Percentiles rank a stretch among this genome's conserved stretches.
Conservation (phyloP, 1,140 invertebrate genomes). For the Colletes latitarsis region DNA sequence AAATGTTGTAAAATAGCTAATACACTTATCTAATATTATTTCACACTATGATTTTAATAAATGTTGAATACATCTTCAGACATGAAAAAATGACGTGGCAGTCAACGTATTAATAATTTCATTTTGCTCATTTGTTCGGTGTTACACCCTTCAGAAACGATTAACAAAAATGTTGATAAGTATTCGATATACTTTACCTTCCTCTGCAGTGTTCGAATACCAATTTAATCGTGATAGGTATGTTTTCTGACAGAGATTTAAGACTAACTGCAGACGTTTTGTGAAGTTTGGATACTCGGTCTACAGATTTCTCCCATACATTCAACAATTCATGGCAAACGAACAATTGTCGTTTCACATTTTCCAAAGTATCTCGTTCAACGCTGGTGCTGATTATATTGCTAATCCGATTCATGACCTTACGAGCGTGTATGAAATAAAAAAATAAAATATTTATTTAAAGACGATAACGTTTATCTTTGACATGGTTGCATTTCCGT, state of each 20-base stretch:
- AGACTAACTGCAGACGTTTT: slow-evolving; percentile 58
- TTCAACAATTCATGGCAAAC: slow-evolving; percentile 61
- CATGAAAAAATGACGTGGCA: too few species aligned
- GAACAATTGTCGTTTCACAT: slow-evolving; percentile 59
- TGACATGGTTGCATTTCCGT: too few species aligned
- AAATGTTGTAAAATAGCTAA: too few species aligned
- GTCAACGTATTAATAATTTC: background rate
- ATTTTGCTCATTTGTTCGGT: too few species aligned
- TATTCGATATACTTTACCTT: slow-evolving; percentile 60
- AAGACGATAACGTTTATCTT: too few species aligned
- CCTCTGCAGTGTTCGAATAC: slow-evolving; percentile 69
- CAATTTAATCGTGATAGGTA: slow-evolving; percentile 59
- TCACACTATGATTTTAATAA: too few species aligned
- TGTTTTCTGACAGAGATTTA: slow-evolving; percentile 55
- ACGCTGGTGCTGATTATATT: slow-evolving; percentile 18
- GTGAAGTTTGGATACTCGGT: slow-evolving; percentile 55
- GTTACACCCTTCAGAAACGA: background rate
- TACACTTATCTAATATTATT: too few species aligned
- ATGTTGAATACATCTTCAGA: too few species aligned
- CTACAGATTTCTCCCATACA: slow-evolving; percentile 69
- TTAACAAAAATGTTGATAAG: background rate
- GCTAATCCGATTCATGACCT: slow-evolving; percentile 62
- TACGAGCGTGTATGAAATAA: slow-evolving; percentile 17
- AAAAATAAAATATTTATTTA: background rate
- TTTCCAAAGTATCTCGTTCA: slow-evolving; percentile 13